Evolutionary conservation across 2,113 vertebrate genomes (phyloP).

Genomic region (Paradoxurus hermaphroditus): DNA sequence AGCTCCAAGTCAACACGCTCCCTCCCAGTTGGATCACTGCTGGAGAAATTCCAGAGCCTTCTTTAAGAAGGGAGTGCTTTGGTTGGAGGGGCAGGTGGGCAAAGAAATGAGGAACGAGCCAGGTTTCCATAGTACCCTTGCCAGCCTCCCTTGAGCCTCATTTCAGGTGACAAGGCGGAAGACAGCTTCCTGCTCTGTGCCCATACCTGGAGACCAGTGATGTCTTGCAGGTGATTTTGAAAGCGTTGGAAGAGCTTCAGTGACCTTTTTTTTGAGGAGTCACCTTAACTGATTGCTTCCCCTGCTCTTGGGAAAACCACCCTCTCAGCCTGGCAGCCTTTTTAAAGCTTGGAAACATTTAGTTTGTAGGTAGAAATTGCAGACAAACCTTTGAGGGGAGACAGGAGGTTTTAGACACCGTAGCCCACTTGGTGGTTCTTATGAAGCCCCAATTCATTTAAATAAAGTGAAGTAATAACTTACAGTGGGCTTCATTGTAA

Average conservation of each 20-base stretch:
- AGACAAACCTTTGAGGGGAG: not conserved
- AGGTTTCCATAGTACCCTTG: not conserved
- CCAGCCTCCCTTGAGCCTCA: not conserved
- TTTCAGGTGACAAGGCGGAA: not conserved
- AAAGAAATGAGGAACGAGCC: not conserved
- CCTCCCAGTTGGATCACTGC: not conserved
- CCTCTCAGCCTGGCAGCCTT: not conserved
- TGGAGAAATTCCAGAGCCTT: not conserved
- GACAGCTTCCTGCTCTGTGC: not conserved
- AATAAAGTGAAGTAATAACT: conserved; percentile 45
- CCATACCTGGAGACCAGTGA: not conserved
- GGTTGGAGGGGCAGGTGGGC: not conserved
- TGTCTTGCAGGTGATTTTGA: not conserved
- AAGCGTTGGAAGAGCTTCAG: not conserved
- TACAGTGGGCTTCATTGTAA: not conserved
- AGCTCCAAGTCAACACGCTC: not conserved
- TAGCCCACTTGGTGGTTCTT: not conserved
- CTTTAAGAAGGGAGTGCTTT: not conserved
- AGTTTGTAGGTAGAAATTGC: not conserved
- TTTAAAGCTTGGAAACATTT: not conserved
- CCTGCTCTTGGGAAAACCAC: not conserved
- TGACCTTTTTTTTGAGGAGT: not conserved
- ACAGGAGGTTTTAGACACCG: not conserved
- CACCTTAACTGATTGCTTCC: not conserved
- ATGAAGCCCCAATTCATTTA: not conserved